Conservation (phyloP, 2,113 vertebrate genomes). For the Tachysurus fulvidraco region DNA sequence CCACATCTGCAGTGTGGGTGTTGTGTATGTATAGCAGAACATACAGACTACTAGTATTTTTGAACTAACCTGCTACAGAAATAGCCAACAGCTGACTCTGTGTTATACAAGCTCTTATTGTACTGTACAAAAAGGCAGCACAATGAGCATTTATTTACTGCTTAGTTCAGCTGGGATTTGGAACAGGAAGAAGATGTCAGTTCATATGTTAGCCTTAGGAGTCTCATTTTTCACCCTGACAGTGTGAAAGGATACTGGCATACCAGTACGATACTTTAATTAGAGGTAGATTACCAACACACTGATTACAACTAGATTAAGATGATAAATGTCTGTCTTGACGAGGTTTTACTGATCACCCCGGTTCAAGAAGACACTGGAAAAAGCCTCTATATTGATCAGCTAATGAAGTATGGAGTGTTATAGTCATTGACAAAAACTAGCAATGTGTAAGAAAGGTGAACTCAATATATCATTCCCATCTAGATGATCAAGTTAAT, state of each 20-base stretch:
- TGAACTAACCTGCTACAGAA: not conserved
- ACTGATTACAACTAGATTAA: not conserved
- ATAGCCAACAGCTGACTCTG: slow-evolving; percentile 32
- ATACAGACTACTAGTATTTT: slow-evolving; percentile 12
- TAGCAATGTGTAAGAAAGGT: not conserved
- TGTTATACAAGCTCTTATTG: slow-evolving; percentile 18
- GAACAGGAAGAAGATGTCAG: not conserved
- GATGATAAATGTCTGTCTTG: not conserved
- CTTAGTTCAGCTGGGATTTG: not conserved
- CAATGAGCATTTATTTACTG: slow-evolving; percentile 11
- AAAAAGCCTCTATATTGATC: not conserved
- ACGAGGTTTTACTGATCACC: not conserved
- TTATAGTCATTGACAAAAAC: not conserved
- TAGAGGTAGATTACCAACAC: not conserved
- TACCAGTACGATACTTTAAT: not conserved
- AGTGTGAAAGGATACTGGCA: not conserved
- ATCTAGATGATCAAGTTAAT: not conserved
- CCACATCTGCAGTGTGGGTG: slow-evolving; percentile 17
- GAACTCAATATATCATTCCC: not conserved
- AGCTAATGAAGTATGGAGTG: not conserved
- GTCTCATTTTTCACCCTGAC: not conserved
- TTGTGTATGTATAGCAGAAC: slow-evolving; percentile 2
- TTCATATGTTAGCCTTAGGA: not conserved
- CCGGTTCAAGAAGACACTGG: not conserved
- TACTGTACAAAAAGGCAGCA: not conserved